Conservation (phyloP, 2,113 vertebrate species). For the Fregata magnificens region DNA sequence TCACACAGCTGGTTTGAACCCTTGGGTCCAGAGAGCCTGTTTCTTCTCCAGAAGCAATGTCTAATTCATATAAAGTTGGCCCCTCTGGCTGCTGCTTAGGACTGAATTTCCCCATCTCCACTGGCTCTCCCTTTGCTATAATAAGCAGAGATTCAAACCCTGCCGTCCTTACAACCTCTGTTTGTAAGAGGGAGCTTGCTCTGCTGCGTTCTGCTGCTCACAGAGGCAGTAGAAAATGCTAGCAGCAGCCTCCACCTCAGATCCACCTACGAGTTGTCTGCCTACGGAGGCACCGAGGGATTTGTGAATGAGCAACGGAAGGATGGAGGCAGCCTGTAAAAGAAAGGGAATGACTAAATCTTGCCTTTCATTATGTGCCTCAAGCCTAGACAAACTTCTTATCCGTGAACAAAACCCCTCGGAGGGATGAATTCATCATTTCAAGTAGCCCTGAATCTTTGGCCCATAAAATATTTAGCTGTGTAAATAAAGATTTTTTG, state of each 20-base stretch:
- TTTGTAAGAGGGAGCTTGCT: neutral
- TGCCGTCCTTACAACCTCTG: neutral
- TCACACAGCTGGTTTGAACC: neutral
- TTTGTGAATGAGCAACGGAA: slow-evolving; percentile 31
- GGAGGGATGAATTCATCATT: neutral
- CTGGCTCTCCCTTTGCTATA: neutral
- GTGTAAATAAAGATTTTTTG: neutral
- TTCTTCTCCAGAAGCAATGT: neutral
- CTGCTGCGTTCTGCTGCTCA: neutral
- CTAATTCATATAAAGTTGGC: neutral
- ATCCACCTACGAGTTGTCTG: neutral
- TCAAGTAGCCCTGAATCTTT: neutral
- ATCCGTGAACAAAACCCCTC: neutral
- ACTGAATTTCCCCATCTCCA: neutral
- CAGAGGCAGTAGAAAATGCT: neutral
- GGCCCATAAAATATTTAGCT: neutral
- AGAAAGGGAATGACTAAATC: neutral
- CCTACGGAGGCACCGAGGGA: neutral
- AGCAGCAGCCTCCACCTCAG: neutral
- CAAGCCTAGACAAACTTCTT: neutral
- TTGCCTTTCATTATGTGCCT: neutral
- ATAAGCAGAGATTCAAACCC: neutral
- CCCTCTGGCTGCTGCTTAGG: neutral
- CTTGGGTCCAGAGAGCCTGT: neutral
- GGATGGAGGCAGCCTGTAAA: neutral